These are phyloP conservation scores for honey bee (Apis mellifera) DNA, from an alignment of 1,140 invertebrate genomes.

Conservation along the genomic window DNA sequence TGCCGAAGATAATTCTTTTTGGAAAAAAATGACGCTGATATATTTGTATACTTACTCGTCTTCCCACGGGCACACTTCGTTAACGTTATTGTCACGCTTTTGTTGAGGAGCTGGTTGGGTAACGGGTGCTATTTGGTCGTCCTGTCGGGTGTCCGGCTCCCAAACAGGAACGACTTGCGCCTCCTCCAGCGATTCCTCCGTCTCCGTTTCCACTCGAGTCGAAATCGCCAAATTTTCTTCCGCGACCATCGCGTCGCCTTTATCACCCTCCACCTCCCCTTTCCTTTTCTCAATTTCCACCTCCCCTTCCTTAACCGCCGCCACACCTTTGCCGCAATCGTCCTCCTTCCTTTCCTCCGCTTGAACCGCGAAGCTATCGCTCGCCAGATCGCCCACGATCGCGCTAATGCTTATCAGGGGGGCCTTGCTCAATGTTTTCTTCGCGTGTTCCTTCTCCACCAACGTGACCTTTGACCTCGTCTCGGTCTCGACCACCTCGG, in stretches of 20 bases:
- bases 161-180: conserved; percentile 75
- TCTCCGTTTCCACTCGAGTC: conserved; percentile 69
- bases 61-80: conserved; percentile 93
- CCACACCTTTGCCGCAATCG: background rate
- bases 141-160: conserved; percentile 70
- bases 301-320: conserved; percentile 14
- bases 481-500: conserved; percentile 60
- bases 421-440: conserved; percentile 74
- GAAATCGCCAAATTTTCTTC: conserved; percentile 54
- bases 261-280: conserved; percentile 28
- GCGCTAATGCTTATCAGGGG: conserved; percentile 89
- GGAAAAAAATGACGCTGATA: too few species aligned
- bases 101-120: conserved; percentile 66
- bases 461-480: background rate
- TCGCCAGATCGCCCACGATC: conserved; percentile 84
- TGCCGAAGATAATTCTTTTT: too few species aligned
- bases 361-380: conserved; percentile 61
- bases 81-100: conserved; percentile 84
- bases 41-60: conserved; percentile 88
- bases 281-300: conserved; percentile 1
- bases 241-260: background rate
- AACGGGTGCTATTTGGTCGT: conserved; percentile 47
- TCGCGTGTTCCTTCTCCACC: conserved; percentile 9
- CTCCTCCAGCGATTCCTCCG: conserved; percentile 63
- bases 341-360: conserved; percentile 20